phyloP scores from a whole-genome alignment of 2,113 vertebrate genomes.

The Catagonus wagneri region DNA sequence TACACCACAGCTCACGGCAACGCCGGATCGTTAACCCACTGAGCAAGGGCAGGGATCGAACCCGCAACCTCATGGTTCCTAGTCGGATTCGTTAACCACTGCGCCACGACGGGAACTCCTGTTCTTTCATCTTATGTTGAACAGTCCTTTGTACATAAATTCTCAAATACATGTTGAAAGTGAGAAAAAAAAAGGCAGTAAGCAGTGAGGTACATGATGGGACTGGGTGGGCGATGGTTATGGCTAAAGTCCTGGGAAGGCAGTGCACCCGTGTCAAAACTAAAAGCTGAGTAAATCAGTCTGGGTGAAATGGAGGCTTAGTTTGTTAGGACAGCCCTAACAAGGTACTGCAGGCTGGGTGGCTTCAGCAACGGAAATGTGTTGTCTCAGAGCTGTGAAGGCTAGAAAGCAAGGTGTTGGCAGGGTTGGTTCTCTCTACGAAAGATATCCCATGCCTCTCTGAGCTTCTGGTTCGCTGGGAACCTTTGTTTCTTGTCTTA shows the following conservation, averaged over 20 bases:
- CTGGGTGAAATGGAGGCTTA: neutral
- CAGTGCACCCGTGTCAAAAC: neutral
- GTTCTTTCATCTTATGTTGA: neutral
- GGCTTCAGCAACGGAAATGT: neutral
- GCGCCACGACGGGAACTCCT: too few relatives aligned
- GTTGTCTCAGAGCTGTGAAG: neutral
- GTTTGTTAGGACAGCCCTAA: neutral
- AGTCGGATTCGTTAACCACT: too few relatives aligned
- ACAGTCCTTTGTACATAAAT: neutral
- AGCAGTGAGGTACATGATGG: neutral
- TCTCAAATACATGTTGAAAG: neutral
- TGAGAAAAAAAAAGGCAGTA: neutral
- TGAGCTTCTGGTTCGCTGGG: neutral
- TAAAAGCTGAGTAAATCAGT: neutral
- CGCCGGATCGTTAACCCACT: too few relatives aligned
- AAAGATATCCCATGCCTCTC: rapidly evolving
- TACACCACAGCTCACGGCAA: too few relatives aligned
- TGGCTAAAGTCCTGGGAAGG: too few relatives aligned
- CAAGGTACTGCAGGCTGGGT: neutral
- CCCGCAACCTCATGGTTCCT: too few relatives aligned
- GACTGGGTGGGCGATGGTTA: neutral
- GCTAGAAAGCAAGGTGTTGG: neutral
- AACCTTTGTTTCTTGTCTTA: neutral
- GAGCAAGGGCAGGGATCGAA: too few relatives aligned
- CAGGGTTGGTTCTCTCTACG: neutral